These are phyloP conservation scores for Acromyrmex heyeri DNA, from an alignment of 1,140 invertebrate genomes.

Conservation along the genomic window DNA sequence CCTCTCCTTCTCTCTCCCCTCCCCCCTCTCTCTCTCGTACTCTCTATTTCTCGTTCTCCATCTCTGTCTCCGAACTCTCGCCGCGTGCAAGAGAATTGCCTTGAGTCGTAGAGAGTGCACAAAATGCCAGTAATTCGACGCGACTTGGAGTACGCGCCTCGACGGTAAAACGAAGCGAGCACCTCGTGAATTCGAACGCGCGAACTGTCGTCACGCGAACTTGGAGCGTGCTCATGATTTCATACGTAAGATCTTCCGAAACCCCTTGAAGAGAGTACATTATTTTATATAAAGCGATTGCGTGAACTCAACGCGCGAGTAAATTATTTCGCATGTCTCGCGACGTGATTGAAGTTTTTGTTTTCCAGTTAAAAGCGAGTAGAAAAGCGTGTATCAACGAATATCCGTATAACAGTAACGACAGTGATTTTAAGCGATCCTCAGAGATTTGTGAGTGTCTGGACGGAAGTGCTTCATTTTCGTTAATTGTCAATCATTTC, in stretches of 20 bases:
- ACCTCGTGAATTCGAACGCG: conserved; percentile 53
- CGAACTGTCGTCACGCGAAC: conserved; percentile 21
- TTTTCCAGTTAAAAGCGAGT: background rate
- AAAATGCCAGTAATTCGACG: conserved; percentile 78
- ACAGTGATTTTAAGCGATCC: background rate
- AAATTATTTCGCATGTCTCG: background rate
- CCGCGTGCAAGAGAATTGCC: conserved; percentile 23
- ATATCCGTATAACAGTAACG: background rate
- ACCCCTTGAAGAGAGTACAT: background rate
- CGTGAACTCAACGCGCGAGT: background rate
- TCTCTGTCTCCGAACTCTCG: conserved; percentile 20
- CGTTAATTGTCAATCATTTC: background rate
- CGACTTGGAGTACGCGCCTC: conserved; percentile 73
- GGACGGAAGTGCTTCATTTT: background rate
- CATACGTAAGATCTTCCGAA: background rate
- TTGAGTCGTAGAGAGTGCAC: conserved; percentile 68
- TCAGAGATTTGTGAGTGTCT: background rate
- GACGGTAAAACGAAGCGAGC: conserved; percentile 32
- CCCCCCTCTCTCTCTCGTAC: too few relatives aligned
- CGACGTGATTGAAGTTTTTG: conserved; percentile 2
- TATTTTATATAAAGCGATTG: background rate
- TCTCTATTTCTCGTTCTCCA: background rate
- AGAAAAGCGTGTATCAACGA: background rate
- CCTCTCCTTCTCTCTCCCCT: too few relatives aligned
- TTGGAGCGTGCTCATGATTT: background rate